phyloP scores from a whole-genome alignment of 2,113 vertebrate species.

The Eleginops maclovinus region DNA sequence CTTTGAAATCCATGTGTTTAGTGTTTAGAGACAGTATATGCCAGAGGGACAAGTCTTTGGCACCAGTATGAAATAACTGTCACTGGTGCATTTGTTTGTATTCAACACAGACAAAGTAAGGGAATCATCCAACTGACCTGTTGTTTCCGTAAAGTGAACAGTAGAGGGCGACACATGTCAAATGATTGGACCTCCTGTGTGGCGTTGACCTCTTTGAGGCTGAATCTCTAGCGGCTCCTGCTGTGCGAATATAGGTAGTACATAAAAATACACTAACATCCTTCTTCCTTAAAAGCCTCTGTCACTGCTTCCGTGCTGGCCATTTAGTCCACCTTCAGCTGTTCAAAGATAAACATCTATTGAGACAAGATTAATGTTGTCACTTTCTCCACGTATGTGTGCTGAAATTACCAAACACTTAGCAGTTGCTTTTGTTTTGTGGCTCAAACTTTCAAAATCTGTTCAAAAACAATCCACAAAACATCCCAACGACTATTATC shows the following conservation, averaged over 20 bases:
- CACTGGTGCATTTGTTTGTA: constrained; percentile 36
- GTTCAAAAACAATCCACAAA: neutral
- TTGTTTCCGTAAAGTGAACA: neutral
- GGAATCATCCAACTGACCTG: neutral
- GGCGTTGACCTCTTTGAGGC: no score
- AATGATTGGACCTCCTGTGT: neutral
- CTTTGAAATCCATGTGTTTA: neutral
- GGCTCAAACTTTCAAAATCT: neutral
- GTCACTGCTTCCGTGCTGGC: neutral
- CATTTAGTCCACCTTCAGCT: neutral
- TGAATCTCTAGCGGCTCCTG: constrained; percentile 33
- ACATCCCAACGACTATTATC: no score
- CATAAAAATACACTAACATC: neutral
- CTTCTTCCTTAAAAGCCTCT: neutral
- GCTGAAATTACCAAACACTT: neutral
- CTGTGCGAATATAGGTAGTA: neutral
- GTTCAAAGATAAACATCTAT: neutral
- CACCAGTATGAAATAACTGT: neutral
- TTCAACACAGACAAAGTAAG: constrained; percentile 9
- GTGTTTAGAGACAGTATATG: neutral
- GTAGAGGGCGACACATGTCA: constrained; percentile 55
- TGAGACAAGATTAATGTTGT: neutral
- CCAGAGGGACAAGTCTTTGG: neutral
- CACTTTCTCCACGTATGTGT: neutral
- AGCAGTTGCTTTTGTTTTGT: neutral